These are phyloP conservation scores for Carollia perspicillata DNA, from an alignment of 2,113 vertebrate genomes.

Conservation along the genomic window DNA sequence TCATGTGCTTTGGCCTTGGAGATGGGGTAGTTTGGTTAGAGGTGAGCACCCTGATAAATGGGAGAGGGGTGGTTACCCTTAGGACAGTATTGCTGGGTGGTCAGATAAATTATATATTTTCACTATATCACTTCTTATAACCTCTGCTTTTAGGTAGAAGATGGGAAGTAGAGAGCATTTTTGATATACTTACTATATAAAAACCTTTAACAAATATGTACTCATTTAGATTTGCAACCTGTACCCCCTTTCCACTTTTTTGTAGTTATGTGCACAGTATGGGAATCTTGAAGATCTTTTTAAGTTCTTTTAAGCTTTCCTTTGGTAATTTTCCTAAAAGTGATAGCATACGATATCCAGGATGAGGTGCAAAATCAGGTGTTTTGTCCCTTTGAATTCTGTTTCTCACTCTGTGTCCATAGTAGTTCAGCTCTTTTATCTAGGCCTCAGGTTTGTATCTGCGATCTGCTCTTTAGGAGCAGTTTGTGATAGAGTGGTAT, in stretches of 20 bases:
- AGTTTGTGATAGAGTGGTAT: not conserved
- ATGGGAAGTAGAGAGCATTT: not conserved
- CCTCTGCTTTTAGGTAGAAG: not conserved
- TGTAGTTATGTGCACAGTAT: not conserved
- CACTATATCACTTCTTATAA: not conserved
- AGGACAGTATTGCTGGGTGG: not conserved
- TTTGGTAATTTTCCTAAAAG: constrained; percentile 7
- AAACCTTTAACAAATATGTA: not conserved
- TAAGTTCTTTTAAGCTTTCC: not conserved
- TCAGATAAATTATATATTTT: not conserved
- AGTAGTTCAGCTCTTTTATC: not conserved
- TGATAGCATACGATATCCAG: not conserved
- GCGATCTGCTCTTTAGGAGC: not conserved
- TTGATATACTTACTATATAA: not conserved
- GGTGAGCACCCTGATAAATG: not conserved
- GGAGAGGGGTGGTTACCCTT: not conserved
- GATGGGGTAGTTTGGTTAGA: not conserved
- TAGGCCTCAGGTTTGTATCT: not conserved
- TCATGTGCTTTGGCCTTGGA: not conserved
- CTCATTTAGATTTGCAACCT: not conserved
- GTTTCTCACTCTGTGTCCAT: not conserved
- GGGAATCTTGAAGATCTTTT: not conserved
- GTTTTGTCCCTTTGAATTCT: not conserved
- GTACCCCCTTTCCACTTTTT: not conserved
- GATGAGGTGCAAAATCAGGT: not conserved